Conservation (phyloP, 2,113 vertebrate species). For the Pseudois nayaur region DNA sequence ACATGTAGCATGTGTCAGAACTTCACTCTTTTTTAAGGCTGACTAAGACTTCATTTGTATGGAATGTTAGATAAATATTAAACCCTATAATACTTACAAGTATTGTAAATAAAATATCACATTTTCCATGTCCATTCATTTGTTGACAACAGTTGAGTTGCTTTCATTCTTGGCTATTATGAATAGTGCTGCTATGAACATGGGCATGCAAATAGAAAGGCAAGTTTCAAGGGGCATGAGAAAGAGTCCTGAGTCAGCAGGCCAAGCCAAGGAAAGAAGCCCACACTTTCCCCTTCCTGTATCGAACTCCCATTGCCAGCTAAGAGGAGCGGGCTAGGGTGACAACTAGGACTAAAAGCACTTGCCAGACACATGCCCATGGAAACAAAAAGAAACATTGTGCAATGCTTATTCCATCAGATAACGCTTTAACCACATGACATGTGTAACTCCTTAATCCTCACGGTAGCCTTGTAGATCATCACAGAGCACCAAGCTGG, state of each 20-base stretch:
- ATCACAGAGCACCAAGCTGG: background rate
- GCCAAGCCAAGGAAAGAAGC: background rate
- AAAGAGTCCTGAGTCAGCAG: background rate
- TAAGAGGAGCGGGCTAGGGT: background rate
- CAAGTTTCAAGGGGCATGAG: background rate
- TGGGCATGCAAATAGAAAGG: background rate
- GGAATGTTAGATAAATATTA: background rate
- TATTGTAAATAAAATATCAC: background rate
- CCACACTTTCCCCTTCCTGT: background rate
- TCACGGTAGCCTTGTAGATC: background rate
- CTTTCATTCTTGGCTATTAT: background rate
- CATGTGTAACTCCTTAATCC: background rate
- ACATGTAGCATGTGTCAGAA: background rate
- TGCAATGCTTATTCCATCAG: too few species aligned
- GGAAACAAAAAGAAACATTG: background rate
- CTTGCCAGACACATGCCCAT: background rate
- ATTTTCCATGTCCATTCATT: background rate
- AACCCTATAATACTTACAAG: background rate
- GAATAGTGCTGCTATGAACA: background rate
- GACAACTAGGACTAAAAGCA: background rate
- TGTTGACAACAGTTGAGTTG: background rate
- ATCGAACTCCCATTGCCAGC: background rate
- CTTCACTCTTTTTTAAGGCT: background rate
- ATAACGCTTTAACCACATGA: fast-evolving
- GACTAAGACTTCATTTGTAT: background rate